Evolutionary conservation across 2,797 vertebrate species (phyloP).

Genomic region (Crax fasciolata): DNA sequence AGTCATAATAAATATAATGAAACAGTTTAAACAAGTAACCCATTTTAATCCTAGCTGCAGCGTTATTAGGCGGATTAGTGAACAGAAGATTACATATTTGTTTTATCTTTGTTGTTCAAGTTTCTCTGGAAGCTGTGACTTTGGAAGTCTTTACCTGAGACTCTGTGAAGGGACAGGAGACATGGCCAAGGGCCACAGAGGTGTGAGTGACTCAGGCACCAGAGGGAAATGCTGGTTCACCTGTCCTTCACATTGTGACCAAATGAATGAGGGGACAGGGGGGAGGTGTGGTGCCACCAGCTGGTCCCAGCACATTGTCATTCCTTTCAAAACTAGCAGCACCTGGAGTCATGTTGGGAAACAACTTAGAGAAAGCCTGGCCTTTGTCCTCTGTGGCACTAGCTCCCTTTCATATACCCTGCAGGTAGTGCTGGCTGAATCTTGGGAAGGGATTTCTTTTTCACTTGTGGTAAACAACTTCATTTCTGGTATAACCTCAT

Average conservation of each 20-base stretch:
- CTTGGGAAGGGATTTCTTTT: not conserved
- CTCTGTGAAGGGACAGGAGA: not conserved
- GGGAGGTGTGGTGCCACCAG: not conserved
- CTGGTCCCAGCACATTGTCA: not conserved
- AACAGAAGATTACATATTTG: not conserved
- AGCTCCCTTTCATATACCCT: not conserved
- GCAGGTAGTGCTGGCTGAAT: not conserved
- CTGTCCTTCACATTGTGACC: not conserved
- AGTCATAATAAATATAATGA: slow-evolving; percentile 6
- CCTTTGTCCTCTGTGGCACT: not conserved
- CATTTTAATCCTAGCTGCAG: not conserved
- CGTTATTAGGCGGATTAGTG: not conserved
- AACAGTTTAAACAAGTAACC: not conserved
- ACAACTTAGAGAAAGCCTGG: not conserved
- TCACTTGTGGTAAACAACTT: rapidly evolving
- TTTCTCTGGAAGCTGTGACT: not conserved
- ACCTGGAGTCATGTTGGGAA: not conserved
- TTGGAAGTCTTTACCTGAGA: not conserved
- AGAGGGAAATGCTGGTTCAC: not conserved
- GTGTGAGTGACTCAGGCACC: rapidly evolving
- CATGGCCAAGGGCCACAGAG: not conserved
- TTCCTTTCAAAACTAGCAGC: not conserved
- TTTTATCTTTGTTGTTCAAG: not conserved
- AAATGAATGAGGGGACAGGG: rapidly evolving
- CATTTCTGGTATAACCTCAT: not conserved